Conservation (phyloP, 2,797 vertebrate species). For the Xiphophorus birchmanni region DNA sequence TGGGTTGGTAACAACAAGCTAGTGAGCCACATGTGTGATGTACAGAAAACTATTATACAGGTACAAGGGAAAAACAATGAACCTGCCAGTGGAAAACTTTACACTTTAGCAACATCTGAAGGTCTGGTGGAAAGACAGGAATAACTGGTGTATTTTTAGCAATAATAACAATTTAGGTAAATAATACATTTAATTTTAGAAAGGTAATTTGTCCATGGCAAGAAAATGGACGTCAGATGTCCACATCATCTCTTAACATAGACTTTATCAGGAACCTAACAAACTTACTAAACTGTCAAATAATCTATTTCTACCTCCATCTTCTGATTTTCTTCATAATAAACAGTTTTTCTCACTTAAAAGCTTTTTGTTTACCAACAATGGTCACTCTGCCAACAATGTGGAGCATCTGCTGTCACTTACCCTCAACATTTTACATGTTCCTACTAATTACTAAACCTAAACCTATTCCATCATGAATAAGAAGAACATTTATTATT, state of each 20-base stretch:
- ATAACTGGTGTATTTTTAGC: neutral
- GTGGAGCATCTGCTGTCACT: neutral
- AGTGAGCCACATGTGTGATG: conserved; percentile 39
- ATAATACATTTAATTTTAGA: neutral
- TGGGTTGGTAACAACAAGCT: conserved; percentile 42
- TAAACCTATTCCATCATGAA: neutral
- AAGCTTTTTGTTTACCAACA: neutral
- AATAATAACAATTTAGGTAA: neutral
- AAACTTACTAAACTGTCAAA: neutral
- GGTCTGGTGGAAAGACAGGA: neutral
- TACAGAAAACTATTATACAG: conserved; percentile 23
- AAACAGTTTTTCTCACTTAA: neutral
- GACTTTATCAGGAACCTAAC: too few species aligned
- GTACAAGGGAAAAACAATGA: neutral
- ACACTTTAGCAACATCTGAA: neutral
- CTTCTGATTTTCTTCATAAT: neutral
- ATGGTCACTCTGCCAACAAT: neutral
- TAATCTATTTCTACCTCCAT: neutral
- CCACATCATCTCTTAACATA: too few species aligned
- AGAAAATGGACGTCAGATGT: neutral
- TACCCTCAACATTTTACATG: neutral
- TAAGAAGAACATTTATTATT: neutral
- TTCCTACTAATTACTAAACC: neutral
- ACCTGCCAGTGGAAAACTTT: neutral
- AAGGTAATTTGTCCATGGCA: neutral